Conservation (phyloP, 53 echinoderm and acorn worm species). For the Echinarachnius parma region DNA sequence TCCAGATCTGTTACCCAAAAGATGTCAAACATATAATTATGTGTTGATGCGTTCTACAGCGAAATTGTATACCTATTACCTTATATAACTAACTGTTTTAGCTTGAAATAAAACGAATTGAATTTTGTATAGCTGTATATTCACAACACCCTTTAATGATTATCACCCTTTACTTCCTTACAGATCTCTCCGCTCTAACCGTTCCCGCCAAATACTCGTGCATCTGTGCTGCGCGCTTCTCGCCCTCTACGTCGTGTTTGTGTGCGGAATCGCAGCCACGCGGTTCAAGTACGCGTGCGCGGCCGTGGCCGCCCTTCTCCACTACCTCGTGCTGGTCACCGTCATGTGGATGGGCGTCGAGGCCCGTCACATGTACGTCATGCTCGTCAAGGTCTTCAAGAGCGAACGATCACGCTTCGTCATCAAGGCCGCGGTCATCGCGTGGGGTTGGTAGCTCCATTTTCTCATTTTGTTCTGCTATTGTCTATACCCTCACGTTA, state of each 20-base stretch:
- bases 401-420: constrained; percentile 59
- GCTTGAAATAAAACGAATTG: no score
- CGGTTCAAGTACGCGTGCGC: constrained; percentile 41
- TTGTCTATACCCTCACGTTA: no score
- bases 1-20: no score
- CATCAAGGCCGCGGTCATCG: constrained; percentile 67
- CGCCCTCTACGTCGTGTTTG: constrained; percentile 66
- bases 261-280: constrained; percentile 64
- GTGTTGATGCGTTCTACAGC: no score
- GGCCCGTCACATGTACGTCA: constrained; percentile 78
- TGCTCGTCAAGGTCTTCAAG: constrained; percentile 73
- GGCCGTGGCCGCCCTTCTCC: constrained; percentile 56
- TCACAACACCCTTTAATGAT: no score
- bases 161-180: no score
- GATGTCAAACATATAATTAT: no score
- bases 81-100: no score
- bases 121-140: no score
- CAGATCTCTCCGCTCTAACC: constrained; percentile 70
- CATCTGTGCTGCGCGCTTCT: constrained; percentile 67
- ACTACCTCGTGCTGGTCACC: constrained; percentile 67
- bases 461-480: no score
- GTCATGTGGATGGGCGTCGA: constrained; percentile 83
- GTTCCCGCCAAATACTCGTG: constrained; percentile 72
- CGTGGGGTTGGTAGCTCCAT: constrained; percentile 83
- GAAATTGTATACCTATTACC: no score